Conservation (phyloP, 1,140 invertebrate genomes). For the Rhagoletis pomonella region DNA sequence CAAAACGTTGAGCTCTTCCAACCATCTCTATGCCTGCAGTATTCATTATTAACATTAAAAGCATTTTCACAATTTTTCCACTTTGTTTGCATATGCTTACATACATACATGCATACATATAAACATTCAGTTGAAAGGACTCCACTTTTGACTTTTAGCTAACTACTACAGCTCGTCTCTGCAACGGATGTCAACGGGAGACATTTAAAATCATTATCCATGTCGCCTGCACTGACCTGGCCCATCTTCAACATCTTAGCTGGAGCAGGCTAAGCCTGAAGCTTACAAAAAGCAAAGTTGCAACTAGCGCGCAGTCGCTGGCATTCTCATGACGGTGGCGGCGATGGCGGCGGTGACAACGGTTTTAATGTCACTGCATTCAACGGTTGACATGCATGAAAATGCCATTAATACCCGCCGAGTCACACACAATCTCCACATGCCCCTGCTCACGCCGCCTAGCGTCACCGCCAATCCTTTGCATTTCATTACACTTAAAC, state of each 20-base stretch:
- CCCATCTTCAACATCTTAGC: neutral
- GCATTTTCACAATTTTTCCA: neutral
- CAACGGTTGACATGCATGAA: constrained; percentile 32
- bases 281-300: neutral
- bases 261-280: neutral
- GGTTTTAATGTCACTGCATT: constrained; percentile 28
- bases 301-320: neutral
- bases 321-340: neutral
- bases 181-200: constrained; percentile 36
- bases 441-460: neutral
- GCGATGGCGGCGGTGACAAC: neutral
- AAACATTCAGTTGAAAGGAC: neutral
- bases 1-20: neutral
- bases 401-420: constrained; percentile 43
- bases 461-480: neutral
- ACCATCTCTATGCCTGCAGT: neutral
- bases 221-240: constrained; percentile 34
- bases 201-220: constrained; percentile 47
- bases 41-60: neutral
- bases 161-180: neutral
- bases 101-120: too few species aligned
- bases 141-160: constrained; percentile 51
- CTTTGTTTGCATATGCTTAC: neutral
- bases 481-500: constrained; percentile 14
- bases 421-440: neutral